phyloP scores from a whole-genome alignment of 2,113 vertebrate genomes.

The Pterocles gutturalis region DNA sequence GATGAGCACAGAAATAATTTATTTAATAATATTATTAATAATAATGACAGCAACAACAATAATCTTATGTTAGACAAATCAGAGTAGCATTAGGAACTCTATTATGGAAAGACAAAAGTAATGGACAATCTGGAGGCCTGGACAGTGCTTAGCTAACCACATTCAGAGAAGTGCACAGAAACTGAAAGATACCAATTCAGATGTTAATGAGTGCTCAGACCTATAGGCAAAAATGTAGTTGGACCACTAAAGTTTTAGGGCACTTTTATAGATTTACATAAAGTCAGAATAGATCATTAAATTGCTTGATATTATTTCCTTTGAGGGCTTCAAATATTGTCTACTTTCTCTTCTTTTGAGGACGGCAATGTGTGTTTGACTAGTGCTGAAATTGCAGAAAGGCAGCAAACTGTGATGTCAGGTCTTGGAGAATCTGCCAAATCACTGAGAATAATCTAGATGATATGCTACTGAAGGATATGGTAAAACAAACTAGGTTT shows the following conservation, averaged over 20 bases:
- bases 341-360: not conserved
- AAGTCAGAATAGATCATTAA: not conserved
- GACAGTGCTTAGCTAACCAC: not conserved
- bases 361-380: not conserved
- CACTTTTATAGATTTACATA: not conserved
- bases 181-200: not conserved
- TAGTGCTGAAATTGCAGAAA: not conserved
- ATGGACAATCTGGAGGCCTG: not conserved
- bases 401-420: not conserved
- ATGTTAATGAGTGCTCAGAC: not conserved
- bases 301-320: not conserved
- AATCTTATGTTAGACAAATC: not conserved
- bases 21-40: not conserved
- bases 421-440: not conserved
- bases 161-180: not conserved
- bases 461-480: not conserved
- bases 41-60: not conserved
- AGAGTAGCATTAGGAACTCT: not conserved
- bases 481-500: not conserved
- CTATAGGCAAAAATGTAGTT: not conserved
- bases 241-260: not conserved
- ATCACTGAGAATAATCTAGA: not conserved
- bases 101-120: not conserved
- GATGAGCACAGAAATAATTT: not conserved
- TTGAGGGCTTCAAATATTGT: not conserved